Conservation (phyloP, 2,797 vertebrate species). For the Halcyon badia region DNA sequence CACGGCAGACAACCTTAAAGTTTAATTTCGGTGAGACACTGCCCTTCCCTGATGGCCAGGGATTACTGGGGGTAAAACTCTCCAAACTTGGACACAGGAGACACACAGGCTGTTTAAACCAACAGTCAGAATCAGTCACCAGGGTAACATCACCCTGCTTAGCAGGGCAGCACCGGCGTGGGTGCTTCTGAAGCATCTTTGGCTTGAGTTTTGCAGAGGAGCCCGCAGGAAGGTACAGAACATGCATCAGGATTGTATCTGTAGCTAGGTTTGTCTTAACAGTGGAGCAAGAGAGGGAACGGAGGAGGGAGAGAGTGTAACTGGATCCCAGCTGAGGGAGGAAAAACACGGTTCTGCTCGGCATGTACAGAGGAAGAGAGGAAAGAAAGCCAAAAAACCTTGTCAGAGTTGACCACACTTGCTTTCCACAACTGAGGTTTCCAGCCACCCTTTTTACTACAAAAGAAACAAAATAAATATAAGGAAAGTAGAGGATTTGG, state of each 20-base stretch:
- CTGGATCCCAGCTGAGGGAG: not conserved
- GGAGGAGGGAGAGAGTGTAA: not conserved
- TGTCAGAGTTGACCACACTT: slow-evolving; percentile 31
- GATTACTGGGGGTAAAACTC: not conserved
- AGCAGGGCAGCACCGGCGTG: not conserved
- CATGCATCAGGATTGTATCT: not conserved
- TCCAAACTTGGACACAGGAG: not conserved
- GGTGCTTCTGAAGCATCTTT: not conserved
- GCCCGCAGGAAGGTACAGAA: not conserved
- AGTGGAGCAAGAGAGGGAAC: not conserved
- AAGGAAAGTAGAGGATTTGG: not conserved
- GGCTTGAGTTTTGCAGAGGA: not conserved
- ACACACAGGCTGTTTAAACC: rapidly evolving
- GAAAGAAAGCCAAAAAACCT: slow-evolving; percentile 47
- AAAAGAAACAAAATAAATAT: slow-evolving; percentile 46
- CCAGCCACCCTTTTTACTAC: slow-evolving; percentile 30
- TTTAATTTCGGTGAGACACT: not conserved
- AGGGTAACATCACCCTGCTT: not conserved
- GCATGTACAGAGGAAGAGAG: not conserved
- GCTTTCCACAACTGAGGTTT: slow-evolving; percentile 42
- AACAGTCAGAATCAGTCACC: not conserved
- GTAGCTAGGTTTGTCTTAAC: not conserved
- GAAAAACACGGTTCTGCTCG: not conserved
- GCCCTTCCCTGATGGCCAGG: not conserved
- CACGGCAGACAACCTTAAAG: not conserved